Evolutionary conservation across 1,140 invertebrate species (phyloP).

Genomic region (Hermatobates lingyangjiaoensis): DNA sequence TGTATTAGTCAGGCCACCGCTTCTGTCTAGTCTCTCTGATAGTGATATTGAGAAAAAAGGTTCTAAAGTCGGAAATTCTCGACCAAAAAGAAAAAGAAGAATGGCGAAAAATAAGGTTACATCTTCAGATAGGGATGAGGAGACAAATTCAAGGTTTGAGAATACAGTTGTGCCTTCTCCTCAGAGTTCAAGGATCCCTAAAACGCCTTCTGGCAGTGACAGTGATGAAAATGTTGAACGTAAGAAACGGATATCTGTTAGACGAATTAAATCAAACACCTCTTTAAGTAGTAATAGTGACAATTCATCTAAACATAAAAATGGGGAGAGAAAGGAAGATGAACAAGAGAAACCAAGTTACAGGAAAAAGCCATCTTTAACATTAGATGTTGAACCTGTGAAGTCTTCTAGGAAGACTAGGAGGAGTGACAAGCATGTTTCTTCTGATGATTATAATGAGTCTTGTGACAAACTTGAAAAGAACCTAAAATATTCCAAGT

Average conservation of each 20-base stretch:
- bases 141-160: not conserved
- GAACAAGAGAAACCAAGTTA: not conserved
- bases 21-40: conserved; percentile 17
- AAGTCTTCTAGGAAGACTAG: not conserved
- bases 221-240: not conserved
- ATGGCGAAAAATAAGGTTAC: not conserved
- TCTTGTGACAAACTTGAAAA: too few relatives aligned
- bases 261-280: not conserved
- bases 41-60: conserved; percentile 14
- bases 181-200: not conserved
- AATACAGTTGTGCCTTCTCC: not conserved
- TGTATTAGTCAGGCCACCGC: conserved; percentile 8
- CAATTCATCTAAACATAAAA: not conserved
- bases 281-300: not conserved
- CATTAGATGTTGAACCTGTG: not conserved
- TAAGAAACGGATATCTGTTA: too few relatives aligned
- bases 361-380: not conserved
- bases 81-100: conserved; percentile 3
- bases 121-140: conserved; percentile 6
- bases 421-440: not conserved
- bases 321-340: not conserved
- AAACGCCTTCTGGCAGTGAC: conserved; percentile 10
- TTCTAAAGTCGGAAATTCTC: not conserved
- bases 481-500: too few relatives aligned
- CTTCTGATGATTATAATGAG: not conserved